Percentiles rank a stretch among this genome's conserved stretches.
These are phyloP conservation scores for Psettodes erumei DNA, from an alignment of 2,113 vertebrate genomes.

Conservation along the genomic window DNA sequence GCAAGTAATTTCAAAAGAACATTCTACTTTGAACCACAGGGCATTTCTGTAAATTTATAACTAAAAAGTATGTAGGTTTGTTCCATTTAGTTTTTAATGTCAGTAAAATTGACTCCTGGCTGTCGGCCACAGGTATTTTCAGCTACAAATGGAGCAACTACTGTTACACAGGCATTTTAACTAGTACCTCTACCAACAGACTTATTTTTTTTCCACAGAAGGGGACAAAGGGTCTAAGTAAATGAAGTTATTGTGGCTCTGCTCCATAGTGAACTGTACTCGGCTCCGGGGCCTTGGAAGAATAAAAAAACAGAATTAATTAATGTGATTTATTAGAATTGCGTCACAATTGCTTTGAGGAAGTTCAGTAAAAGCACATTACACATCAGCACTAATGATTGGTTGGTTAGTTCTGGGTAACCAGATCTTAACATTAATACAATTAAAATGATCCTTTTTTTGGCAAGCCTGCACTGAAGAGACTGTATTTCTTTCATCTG, in stretches of 20 bases:
- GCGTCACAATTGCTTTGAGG: background rate
- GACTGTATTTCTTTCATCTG: background rate
- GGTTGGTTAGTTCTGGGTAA: background rate
- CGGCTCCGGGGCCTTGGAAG: background rate
- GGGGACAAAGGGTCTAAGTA: background rate
- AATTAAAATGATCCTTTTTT: too few species aligned
- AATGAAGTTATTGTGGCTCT: background rate
- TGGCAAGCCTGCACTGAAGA: background rate
- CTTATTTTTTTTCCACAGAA: background rate
- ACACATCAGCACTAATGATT: background rate
- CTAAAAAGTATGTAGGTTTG: background rate
- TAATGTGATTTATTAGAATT: background rate
- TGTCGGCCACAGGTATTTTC: too few species aligned
- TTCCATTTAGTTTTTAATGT: background rate
- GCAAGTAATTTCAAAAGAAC: background rate
- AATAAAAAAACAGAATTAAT: background rate
- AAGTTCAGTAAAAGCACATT: background rate
- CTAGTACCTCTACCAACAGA: background rate
- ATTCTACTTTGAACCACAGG: background rate
- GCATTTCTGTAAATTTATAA: background rate
- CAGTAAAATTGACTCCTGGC: background rate
- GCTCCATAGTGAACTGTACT: background rate
- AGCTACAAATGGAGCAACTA: too few species aligned
- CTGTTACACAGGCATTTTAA: too few species aligned
- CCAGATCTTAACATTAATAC: background rate